Evolutionary conservation across 1,140 invertebrate species (phyloP).

Genomic region (Trachelipus rathkii): DNA sequence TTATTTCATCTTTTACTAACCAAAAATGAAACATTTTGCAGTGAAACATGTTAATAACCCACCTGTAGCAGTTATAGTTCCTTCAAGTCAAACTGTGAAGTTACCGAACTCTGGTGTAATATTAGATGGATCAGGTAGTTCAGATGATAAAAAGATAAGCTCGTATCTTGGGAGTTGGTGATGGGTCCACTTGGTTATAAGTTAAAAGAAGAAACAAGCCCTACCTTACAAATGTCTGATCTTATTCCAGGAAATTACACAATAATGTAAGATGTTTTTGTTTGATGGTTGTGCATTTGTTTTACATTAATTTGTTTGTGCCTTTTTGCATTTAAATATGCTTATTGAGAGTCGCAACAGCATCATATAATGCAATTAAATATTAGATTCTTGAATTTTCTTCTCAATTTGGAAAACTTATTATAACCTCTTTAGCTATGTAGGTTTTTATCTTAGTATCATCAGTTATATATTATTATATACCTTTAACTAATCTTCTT

Average conservation of each 20-base stretch:
- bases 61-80: conserved; percentile 79
- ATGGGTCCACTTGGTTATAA: conserved; percentile 81
- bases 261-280: conserved; percentile 61
- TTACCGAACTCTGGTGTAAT: conserved; percentile 83
- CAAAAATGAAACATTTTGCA: conserved; percentile 48
- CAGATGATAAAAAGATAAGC: conserved; percentile 75
- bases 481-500: background rate
- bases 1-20: too few species aligned
- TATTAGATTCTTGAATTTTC: too few species aligned
- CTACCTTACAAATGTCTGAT: conserved; percentile 78
- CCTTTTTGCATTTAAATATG: too few species aligned
- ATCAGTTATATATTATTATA: background rate
- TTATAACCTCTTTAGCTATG: too few species aligned
- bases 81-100: conserved; percentile 75
- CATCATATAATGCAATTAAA: too few species aligned
- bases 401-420: too few species aligned
- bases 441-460: background rate
- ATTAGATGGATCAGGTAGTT: conserved; percentile 74
- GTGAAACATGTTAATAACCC: conserved; percentile 78
- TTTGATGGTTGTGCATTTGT: too few species aligned
- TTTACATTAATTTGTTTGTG: too few species aligned
- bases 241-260: conserved; percentile 81
- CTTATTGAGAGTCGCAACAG: too few species aligned
- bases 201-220: conserved; percentile 67
- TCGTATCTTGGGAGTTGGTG: conserved; percentile 88